Conservation (phyloP, 2,113 vertebrate genomes). For the Grantiella picta region DNA sequence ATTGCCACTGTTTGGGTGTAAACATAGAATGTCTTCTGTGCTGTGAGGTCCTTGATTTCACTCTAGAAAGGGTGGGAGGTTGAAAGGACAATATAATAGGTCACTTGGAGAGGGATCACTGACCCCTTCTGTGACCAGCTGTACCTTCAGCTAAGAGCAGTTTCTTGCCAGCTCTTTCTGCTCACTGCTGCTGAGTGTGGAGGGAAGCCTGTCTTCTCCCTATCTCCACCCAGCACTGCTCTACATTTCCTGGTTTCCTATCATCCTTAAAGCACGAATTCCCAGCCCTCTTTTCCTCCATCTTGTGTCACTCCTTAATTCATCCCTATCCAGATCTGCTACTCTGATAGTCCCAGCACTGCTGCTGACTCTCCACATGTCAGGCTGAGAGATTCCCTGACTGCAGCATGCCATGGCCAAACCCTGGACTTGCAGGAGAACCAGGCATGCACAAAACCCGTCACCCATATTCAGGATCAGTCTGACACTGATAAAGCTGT, state of each 20-base stretch:
- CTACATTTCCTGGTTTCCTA: background rate
- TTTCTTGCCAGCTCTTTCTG: background rate
- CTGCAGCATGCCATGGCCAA: background rate
- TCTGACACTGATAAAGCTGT: background rate
- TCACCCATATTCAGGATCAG: background rate
- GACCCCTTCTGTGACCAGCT: background rate
- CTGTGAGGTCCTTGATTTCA: background rate
- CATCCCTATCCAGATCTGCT: background rate
- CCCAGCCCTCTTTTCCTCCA: background rate
- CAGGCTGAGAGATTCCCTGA: background rate
- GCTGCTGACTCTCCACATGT: background rate
- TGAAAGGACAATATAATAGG: background rate
- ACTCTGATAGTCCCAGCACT: background rate
- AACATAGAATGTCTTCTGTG: background rate
- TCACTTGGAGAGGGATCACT: background rate
- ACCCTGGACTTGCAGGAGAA: background rate
- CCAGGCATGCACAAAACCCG: background rate
- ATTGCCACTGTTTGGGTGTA: background rate
- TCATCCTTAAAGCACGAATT: fast-evolving
- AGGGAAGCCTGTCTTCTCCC: background rate
- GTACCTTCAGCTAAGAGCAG: background rate
- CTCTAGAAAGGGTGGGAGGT: background rate
- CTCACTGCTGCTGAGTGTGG: background rate
- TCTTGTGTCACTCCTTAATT: background rate
- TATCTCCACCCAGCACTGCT: background rate